Evolutionary conservation across 2,888 invertebrate genomes (phyloP), one percentile per base, ranked within the genome.

Genomic region (Ochropacha duplaris): DNA sequence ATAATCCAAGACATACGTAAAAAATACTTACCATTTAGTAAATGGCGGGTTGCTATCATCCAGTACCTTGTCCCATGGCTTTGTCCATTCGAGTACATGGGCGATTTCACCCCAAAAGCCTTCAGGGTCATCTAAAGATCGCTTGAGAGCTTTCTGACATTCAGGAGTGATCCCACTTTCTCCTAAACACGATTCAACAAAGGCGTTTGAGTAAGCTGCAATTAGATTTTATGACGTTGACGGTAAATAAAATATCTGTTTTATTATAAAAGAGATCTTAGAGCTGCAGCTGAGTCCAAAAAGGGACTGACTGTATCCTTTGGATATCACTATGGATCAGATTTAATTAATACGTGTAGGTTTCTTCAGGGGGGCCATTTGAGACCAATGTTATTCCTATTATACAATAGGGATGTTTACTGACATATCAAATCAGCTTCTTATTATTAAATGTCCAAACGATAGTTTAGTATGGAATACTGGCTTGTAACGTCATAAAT

Each of bases 31-130:
- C 98, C 98, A 98, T 94, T 97, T 97, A 0, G 97, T 97, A 76
- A 98, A 98, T 0, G 98, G 98, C 54, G 96, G 94, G 71, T 96
- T 95, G 22, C 95, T 95, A 78, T 98, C 95, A 77, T 98, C 98
- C 65, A 98, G 78, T 0, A 98, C 97, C 78, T 94, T 94, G 49
- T 96, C 94, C 97, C 97, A 98, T 0, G 96, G 96, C 68, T 96
- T 96, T 51, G 94, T 94, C 98, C 98, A 98, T 54, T 95, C 94
- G 14, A 98, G 87, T 58, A 94, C 92, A 4, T 94, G 82, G 0
- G 95, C 98, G n/a, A 96, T 94, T 73, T 97, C 96, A 0, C 94
- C 94, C 98, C 98, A 98, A 88, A 98, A 98, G 49, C 95, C 95
- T 65, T 96, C 96, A 0, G 98, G 98, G 64, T 96, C 94, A 62